Evolutionary conservation across 2,113 vertebrate genomes (phyloP).

Genomic region (Ciconia stormi): DNA sequence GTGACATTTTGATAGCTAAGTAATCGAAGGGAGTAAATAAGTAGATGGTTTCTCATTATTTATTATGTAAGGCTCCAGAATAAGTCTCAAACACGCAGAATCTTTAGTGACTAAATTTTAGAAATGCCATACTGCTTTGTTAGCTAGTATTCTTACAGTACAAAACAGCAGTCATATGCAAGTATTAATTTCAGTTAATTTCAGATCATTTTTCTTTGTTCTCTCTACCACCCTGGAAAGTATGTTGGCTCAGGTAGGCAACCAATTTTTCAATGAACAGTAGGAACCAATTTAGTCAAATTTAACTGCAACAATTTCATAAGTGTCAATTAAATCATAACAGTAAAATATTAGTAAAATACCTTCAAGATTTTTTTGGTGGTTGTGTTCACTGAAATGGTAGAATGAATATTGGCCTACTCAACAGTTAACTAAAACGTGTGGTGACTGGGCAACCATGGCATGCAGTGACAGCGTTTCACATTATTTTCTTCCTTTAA

Average conservation of each 20-base stretch:
- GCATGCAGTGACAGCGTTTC: not conserved
- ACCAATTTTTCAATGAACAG: not conserved
- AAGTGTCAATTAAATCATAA: not conserved
- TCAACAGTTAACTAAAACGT: not conserved
- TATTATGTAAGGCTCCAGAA: not conserved
- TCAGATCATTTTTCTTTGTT: not conserved
- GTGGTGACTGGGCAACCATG: not conserved
- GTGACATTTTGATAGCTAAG: not conserved
- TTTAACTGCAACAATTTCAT: not conserved
- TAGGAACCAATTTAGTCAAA: not conserved
- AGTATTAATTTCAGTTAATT: not conserved
- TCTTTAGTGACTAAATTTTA: not conserved
- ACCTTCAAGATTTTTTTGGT: not conserved
- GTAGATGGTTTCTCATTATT: not conserved
- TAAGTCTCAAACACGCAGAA: not conserved
- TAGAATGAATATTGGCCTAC: not conserved
- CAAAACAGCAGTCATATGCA: not conserved
- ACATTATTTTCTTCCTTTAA: not conserved
- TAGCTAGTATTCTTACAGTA: not conserved
- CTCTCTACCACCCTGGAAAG: not conserved
- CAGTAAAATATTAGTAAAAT: not conserved
- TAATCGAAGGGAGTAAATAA: not conserved
- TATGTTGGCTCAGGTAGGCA: not conserved
- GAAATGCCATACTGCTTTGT: not conserved
- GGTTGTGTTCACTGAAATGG: not conserved